Conservation (phyloP, 2,888 invertebrate species). For the Syrphus vitripennis region DNA sequence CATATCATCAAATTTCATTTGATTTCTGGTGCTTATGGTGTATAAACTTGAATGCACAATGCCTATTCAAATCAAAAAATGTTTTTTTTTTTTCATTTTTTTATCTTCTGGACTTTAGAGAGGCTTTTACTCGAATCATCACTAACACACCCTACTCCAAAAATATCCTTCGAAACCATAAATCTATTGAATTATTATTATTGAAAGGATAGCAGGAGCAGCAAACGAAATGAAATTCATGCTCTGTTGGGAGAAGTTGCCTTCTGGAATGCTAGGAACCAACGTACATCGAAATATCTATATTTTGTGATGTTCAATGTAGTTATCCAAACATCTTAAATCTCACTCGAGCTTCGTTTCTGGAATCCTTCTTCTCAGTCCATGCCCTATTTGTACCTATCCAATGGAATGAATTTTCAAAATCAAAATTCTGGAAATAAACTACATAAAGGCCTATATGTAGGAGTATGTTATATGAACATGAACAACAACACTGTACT, state of each 20-base stretch:
- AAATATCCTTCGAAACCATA: slow-evolving; percentile 24
- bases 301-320: slow-evolving; percentile 7
- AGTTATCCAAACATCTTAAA: slow-evolving; percentile 48
- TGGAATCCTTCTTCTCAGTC: not conserved
- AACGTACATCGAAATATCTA: too few species aligned
- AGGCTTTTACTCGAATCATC: slow-evolving; percentile 14
- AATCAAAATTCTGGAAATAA: slow-evolving; percentile 59
- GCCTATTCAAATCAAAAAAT: not conserved
- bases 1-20: slow-evolving; percentile 23
- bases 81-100: not conserved
- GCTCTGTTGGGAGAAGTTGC: slow-evolving; percentile 4
- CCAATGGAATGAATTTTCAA: slow-evolving; percentile 21
- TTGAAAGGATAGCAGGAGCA: slow-evolving; percentile 47
- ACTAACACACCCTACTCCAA: not conserved
- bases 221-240: slow-evolving; percentile 42
- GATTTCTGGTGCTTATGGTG: not conserved
- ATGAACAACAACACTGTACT: not conserved
- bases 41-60: slow-evolving; percentile 22
- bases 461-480: too few species aligned
- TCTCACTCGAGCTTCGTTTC: not conserved
- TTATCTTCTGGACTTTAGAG: not conserved
- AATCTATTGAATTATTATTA: slow-evolving; percentile 60
- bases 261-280: slow-evolving; percentile 1
- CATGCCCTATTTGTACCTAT: not conserved
- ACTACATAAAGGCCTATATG: slow-evolving; percentile 55